These are phyloP conservation scores for Syritta pipiens DNA, from an alignment of 2,888 invertebrate species.

Conservation along the genomic window DNA sequence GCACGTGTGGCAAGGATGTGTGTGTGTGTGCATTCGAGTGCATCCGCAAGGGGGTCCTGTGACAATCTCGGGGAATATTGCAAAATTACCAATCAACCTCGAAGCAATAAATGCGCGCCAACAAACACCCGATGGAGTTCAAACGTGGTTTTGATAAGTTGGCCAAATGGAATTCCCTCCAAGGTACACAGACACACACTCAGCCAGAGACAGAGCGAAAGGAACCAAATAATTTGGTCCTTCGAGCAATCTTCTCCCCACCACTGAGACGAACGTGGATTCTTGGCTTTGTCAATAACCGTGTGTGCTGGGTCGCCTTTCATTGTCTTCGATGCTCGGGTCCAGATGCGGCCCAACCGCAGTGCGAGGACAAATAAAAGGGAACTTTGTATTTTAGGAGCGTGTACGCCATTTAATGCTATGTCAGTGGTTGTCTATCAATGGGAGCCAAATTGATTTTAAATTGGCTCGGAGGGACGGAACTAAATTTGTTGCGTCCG, in stretches of 20 bases:
- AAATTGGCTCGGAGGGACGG: no score
- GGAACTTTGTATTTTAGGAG: background rate
- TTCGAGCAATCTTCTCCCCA: conserved; percentile 14
- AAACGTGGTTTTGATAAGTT: conserved; percentile 51
- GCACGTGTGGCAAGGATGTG: background rate
- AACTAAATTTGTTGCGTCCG: no score
- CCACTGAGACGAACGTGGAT: conserved; percentile 5
- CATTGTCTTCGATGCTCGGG: background rate
- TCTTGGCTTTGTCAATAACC: conserved; percentile 12
- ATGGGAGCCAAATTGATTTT: background rate
- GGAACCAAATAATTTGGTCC: conserved; percentile 45
- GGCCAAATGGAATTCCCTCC: conserved; percentile 19
- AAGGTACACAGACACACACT: no score
- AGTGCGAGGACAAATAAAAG: background rate
- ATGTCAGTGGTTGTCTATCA: background rate
- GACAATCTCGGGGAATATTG: conserved; percentile 58
- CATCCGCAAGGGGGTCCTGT: conserved; percentile 29
- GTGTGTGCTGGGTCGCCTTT: conserved; percentile 2
- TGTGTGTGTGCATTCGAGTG: conserved; percentile 30
- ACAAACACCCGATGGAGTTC: conserved; percentile 33
- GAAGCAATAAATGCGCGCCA: conserved; percentile 52
- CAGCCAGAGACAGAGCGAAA: background rate
- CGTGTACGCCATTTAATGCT: background rate
- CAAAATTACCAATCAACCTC: conserved; percentile 64
- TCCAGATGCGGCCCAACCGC: background rate